Percentiles rank a stretch among this genome's conserved stretches.
These are phyloP conservation scores for Lepisosteus oculatus DNA, from an alignment of 2,113 vertebrate genomes.

Conservation along the genomic window DNA sequence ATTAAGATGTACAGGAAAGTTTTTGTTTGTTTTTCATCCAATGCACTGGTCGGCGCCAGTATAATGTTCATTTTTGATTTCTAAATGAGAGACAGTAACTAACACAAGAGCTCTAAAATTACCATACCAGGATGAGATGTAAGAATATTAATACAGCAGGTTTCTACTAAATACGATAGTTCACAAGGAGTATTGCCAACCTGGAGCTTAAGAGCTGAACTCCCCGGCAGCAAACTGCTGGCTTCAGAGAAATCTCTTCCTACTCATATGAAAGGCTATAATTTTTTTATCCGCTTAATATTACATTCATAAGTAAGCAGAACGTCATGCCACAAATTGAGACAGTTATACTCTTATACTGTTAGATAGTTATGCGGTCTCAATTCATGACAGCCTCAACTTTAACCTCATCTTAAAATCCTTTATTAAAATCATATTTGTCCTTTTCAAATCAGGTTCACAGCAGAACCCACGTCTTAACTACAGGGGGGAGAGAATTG, in stretches of 20 bases:
- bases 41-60: too few species aligned
- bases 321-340: conserved; percentile 51
- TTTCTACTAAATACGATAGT: conserved; percentile 47
- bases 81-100: too few species aligned
- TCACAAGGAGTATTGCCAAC: conserved; percentile 39
- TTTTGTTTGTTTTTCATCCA: too few species aligned
- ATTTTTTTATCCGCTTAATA: conserved; percentile 52
- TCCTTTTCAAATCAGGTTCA: conserved; percentile 28
- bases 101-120: too few species aligned
- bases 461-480: conserved; percentile 27
- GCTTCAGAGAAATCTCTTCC: conserved; percentile 39
- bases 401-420: conserved; percentile 46
- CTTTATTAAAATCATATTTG: conserved; percentile 58
- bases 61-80: too few species aligned
- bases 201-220: conserved; percentile 21
- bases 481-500: not conserved
- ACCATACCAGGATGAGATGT: conserved; percentile 34
- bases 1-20: too few species aligned
- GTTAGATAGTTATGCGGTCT: too few species aligned
- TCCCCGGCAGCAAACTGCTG: conserved; percentile 33
- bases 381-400: conserved; percentile 32
- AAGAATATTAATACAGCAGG: conserved; percentile 24
- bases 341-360: conserved; percentile 44
- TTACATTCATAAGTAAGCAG: conserved; percentile 42
- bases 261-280: conserved; percentile 35